phyloP scores from a whole-genome alignment of 2,888 invertebrate genomes.

The Desoria tigrina region DNA sequence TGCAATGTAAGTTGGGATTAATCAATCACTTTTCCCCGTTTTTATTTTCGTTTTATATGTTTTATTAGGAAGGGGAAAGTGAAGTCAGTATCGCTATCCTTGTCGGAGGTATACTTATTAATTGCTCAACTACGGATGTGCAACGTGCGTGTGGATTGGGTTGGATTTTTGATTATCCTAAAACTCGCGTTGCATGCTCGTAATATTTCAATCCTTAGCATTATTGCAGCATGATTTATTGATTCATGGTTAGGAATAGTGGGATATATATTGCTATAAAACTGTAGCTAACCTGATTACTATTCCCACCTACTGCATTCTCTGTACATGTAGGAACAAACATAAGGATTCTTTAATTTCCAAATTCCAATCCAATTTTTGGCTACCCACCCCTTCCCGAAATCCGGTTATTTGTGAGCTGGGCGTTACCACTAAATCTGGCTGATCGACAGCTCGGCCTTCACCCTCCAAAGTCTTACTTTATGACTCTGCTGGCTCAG shows the following conservation, averaged over 20 bases:
- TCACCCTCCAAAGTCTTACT: constrained; percentile 21
- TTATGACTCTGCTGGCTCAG: background rate
- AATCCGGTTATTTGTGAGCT: constrained; percentile 41
- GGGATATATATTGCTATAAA: no score
- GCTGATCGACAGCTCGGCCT: constrained; percentile 42
- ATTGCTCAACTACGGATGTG: no score
- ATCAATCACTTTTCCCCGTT: background rate
- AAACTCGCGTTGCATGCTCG: background rate
- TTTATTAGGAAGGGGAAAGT: no score
- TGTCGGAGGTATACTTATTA: no score
- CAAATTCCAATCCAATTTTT: constrained; percentile 40
- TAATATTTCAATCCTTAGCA: no score
- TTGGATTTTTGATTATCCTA: background rate
- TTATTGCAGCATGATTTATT: no score
- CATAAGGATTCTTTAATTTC: constrained; percentile 26
- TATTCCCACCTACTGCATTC: no score
- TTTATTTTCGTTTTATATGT: background rate
- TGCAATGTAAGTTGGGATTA: constrained; percentile 87
- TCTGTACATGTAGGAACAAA: background rate
- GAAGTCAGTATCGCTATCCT: no score
- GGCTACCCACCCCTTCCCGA: constrained; percentile 27
- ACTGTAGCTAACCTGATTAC: no score
- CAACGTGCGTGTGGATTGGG: no score
- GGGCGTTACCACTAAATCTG: constrained; percentile 42
- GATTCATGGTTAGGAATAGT: no score